Evolutionary conservation across 1,140 invertebrate species (phyloP).

Genomic region (Apolygus lucorum): DNA sequence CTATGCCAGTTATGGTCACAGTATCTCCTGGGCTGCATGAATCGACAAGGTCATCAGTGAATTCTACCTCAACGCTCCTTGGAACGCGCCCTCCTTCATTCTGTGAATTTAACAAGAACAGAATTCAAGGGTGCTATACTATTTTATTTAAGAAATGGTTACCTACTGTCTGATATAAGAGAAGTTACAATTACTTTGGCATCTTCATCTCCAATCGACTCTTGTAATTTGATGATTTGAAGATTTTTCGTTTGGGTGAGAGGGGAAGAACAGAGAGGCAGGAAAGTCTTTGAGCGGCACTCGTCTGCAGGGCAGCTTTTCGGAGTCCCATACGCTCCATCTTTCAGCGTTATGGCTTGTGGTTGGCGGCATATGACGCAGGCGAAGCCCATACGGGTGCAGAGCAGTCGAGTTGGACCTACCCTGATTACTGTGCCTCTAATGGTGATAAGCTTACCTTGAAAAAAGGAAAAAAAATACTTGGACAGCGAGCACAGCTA

Average conservation of each 20-base stretch:
- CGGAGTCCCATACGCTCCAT: slow-evolving; percentile 51
- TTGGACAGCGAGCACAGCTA: no score
- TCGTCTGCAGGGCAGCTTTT: slow-evolving; percentile 44
- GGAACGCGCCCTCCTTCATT: slow-evolving; percentile 68
- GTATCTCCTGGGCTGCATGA: slow-evolving; percentile 80
- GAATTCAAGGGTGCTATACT: not conserved
- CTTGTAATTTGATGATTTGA: slow-evolving; percentile 74
- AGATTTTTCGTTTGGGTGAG: slow-evolving; percentile 63
- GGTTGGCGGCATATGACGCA: slow-evolving; percentile 58
- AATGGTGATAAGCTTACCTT: slow-evolving; percentile 75
- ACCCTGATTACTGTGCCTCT: slow-evolving; percentile 80
- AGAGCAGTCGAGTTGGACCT: slow-evolving; percentile 61
- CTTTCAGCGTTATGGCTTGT: slow-evolving; percentile 51
- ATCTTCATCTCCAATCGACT: slow-evolving; percentile 54
- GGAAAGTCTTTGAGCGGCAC: slow-evolving; percentile 56
- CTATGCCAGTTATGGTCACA: slow-evolving; percentile 75
- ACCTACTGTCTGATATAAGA: not conserved
- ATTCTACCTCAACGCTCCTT: slow-evolving; percentile 76
- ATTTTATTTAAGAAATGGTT: slow-evolving; percentile 15
- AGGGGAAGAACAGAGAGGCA: slow-evolving; percentile 54
- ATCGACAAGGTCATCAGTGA: slow-evolving; percentile 78
- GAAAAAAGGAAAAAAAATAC: slow-evolving; percentile 32
- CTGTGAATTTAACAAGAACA: slow-evolving; percentile 37
- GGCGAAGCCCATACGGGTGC: slow-evolving; percentile 68
- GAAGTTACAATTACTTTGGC: slow-evolving; percentile 37